phyloP scores from a whole-genome alignment of 2,888 invertebrate genomes.

The Brachycybe producta region DNA sequence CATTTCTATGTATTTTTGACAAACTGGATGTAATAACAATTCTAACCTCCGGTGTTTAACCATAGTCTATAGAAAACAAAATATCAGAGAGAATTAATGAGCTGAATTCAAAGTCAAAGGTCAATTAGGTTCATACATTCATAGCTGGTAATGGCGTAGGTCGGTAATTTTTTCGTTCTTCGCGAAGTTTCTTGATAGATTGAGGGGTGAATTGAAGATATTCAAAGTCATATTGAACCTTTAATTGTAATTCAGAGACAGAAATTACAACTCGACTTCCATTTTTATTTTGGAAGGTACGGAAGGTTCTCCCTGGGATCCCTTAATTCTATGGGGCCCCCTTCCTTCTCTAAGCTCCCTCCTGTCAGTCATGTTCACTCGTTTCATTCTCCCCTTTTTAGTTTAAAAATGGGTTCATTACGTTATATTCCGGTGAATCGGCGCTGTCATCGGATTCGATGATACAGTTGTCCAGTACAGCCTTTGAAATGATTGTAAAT shows the following conservation, averaged over 20 bases:
- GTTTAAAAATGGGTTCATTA: too few species aligned
- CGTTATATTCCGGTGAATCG: conserved; percentile 21
- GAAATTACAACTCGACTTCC: too few species aligned
- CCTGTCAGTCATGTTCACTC: too few species aligned
- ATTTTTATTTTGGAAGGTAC: too few species aligned
- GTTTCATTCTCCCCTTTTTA: too few species aligned
- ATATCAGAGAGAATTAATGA: too few species aligned
- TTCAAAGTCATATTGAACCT: conserved; percentile 22
- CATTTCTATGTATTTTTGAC: conserved; percentile 77
- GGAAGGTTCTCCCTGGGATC: too few species aligned
- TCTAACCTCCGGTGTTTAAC: conserved; percentile 73
- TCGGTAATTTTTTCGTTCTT: conserved; percentile 12
- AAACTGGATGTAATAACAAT: conserved; percentile 66
- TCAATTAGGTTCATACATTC: conserved; percentile 19
- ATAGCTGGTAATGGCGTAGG: conserved; percentile 21
- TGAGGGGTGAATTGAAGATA: conserved; percentile 20
- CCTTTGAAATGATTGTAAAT: conserved; percentile 13
- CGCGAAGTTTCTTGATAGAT: background rate
- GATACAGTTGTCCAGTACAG: conserved; percentile 22
- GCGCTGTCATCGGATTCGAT: conserved; percentile 19
- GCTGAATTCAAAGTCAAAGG: background rate
- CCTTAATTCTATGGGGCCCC: too few species aligned
- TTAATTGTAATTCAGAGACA: too few species aligned
- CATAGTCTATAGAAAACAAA: conserved; percentile 52
- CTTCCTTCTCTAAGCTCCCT: too few species aligned